Evolutionary conservation across 2,888 invertebrate genomes (phyloP).

Genomic region (Melanotus villosus): DNA sequence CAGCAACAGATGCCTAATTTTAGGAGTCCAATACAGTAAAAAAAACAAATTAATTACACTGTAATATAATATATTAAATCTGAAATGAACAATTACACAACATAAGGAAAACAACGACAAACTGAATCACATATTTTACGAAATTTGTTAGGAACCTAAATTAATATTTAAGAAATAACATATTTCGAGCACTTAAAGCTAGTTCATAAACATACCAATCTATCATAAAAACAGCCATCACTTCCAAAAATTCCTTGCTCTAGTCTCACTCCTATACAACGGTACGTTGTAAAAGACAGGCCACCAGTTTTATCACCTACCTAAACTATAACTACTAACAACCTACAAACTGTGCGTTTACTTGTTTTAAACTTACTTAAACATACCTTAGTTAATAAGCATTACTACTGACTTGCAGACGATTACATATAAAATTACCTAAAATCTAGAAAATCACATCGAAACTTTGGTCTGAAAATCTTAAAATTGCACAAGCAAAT

Average conservation of each 20-base stretch:
- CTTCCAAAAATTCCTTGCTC: conserved; percentile 21
- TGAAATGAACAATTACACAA: conserved; percentile 45
- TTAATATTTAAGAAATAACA: conserved; percentile 37
- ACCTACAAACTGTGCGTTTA: conserved; percentile 33
- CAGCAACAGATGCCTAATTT: no score
- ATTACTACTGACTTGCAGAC: conserved; percentile 51
- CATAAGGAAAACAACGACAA: conserved; percentile 47
- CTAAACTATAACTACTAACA: conserved; percentile 20
- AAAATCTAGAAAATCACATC: conserved; percentile 57
- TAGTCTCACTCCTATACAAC: conserved; percentile 21
- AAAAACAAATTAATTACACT: neutral
- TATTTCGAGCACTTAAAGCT: conserved; percentile 20
- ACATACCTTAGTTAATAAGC: conserved; percentile 42
- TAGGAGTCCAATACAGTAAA: no score
- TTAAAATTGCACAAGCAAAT: conserved; percentile 57
- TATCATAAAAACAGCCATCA: conserved; percentile 12
- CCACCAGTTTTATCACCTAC: conserved; percentile 26
- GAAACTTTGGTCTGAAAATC: conserved; percentile 61
- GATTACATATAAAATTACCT: conserved; percentile 44
- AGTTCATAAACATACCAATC: neutral
- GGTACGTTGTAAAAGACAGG: conserved; percentile 21
- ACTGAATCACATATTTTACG: conserved; percentile 38
- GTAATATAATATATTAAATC: conserved; percentile 51
- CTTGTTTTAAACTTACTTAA: conserved; percentile 10
- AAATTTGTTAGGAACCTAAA: conserved; percentile 50